Evolutionary conservation across 2,797 vertebrate species (phyloP), one percentile per base, ranked within the genome.

Genomic region (Setipinna tenuifilis): DNA sequence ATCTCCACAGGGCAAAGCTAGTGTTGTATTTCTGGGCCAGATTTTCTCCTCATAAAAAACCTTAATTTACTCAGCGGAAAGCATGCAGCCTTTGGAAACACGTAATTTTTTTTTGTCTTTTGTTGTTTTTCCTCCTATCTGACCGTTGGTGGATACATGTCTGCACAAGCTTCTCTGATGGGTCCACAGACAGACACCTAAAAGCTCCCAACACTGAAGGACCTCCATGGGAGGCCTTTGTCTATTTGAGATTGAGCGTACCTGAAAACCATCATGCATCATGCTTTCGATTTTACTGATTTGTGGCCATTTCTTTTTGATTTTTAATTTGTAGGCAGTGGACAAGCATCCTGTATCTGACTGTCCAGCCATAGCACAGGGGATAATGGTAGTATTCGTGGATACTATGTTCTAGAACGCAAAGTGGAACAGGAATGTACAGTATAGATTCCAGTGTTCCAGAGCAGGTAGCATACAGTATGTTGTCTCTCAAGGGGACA

Each of bases 1-100:
- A 93, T 88, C 91, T 90, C 87, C 91, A 90, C 87, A 91, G 92
- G 92, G 90, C 92, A 91, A 28, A 59, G 57, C 50, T 28, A 78
- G 50, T 19, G 46, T 82, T 25, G 78, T 48, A 85, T 50, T 21
- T 62, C 23, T 25, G 12, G 48, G 19, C 3, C 21, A 7, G n/a
- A 28, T 7, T 12, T 41, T 23, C 48, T 21, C 28, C n/a, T 17
- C 31, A 75, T 5, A 16, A 41, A 41, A 75, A 75, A 41, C 71
- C 71, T 44, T 44, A 21, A 78, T 78, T 78, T 78, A 44, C 71
- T 78, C 5, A 31, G 28, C 35, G 14, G 16, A 31, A 16, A 31
- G 65, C 7, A 3, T 68, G 62, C 28, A 28, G 25, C 65, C 28
- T 71, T 71, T 54, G 50, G 50, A 54, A 9, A 3, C 50, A 54